A percentile compares a stretch with the other conserved stretches of the same genome.
Conservation (phyloP, 2,888 invertebrate genomes). For the Hartigia nigra region DNA sequence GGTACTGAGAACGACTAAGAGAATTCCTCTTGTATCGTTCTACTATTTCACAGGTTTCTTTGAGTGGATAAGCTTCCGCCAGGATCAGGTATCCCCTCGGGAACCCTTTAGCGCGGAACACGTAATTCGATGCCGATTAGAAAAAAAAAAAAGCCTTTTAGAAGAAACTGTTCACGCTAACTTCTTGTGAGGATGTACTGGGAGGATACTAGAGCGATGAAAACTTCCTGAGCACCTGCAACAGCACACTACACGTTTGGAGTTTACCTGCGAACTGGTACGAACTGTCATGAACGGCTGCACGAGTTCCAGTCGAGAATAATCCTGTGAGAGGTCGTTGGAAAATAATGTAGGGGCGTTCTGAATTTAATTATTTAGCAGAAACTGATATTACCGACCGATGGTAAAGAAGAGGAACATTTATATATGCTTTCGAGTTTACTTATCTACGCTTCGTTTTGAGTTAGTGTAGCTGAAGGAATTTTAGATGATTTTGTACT, state of each 20-base stretch:
- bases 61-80: not conserved
- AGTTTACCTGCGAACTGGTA: constrained; percentile 20
- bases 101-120: not conserved
- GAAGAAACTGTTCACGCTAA: not conserved
- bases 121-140: constrained; percentile 4
- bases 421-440: not conserved
- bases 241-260: not conserved
- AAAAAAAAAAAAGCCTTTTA: not conserved
- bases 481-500: not conserved
- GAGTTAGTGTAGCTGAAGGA: not conserved
- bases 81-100: not conserved
- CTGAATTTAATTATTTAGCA: not conserved
- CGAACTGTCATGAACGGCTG: not conserved
- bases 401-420: not conserved
- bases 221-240: not conserved
- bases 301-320: not conserved
- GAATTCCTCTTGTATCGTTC: not conserved
- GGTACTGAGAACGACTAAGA: not conserved
- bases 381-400: not conserved
- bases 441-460: not conserved
- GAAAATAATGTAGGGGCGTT: constrained; percentile 4
- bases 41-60: not conserved
- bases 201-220: no score
- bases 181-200: not conserved
- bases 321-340: not conserved